Base-by-base conservation (phyloP, 2,888 invertebrate species). In the Cheilosia urbana region DNA sequence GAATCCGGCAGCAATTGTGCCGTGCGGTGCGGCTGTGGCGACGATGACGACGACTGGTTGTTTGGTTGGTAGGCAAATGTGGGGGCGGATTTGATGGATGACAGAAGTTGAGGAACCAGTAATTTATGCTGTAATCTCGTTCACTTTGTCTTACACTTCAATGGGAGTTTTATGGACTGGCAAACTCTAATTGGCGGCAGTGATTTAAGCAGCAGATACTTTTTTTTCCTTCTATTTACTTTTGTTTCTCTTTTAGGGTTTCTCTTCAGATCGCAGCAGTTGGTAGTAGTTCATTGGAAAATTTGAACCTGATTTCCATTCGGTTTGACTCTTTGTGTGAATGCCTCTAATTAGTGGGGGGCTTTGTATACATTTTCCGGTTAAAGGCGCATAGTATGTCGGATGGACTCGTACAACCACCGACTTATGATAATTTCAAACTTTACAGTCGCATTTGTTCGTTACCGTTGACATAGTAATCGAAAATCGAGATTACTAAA, bases 111-210 rank as follows among this genome's bases (percentile, higher is more conserved):
- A 85, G 80, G 85, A 85, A 85, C 85, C 85, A 85, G 85, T 85
- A 85, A 85, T 85, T 85, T 80, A 85, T 85, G 85, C 85, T 85
- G 85, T 85, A 81, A 85, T 85, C 85, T 85, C 81, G 76, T 85
- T 85, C 85, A 85, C 85, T 85, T 85, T 85, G 85, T 85, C 85
- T 81, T 81, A 85, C 85, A 85, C 85, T 81, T 85, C 85, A 81
- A 85, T 85, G 85, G 72, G 85, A 85, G 85, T 85, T 85, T 85
- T 85, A 85, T 85, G 85, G 85, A 85, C 85, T 85, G 80, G 85
- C 81, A 85, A 85, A 85, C 80, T 85, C 85, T 85, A 81, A 85
- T 85, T 85, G 85, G 85, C 80, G 81, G 76, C 85, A 80, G 80
- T 85, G 85, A 85, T 85, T 85, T 85, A 85, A 72, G 72, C 62